Percentiles rank a stretch among this genome's conserved stretches.
phyloP scores from a whole-genome alignment of 2,888 invertebrate genomes.

The Agrilus mali region DNA sequence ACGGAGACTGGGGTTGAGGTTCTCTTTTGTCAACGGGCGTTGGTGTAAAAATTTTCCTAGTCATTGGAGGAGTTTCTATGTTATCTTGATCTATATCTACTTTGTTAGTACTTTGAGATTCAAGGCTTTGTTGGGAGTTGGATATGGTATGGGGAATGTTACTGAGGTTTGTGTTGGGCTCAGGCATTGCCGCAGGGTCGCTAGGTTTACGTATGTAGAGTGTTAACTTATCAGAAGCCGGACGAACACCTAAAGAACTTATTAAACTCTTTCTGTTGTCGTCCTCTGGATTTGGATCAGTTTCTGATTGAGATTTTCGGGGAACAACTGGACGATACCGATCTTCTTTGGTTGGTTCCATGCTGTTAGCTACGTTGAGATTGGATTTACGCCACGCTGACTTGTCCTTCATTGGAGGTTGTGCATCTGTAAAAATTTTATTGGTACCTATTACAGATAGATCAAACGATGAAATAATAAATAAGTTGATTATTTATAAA shows the following conservation, averaged over 20 bases:
- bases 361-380: slow-evolving; percentile 46
- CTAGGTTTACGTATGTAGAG: slow-evolving; percentile 44
- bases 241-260: slow-evolving; percentile 38
- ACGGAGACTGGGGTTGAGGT: slow-evolving; percentile 37
- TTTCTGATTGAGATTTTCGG: slow-evolving; percentile 21
- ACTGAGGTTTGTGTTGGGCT: slow-evolving; percentile 8
- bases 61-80: slow-evolving; percentile 79
- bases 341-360: slow-evolving; percentile 54
- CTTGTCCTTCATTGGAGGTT: slow-evolving; percentile 53
- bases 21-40: slow-evolving; percentile 44
- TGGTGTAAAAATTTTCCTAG: slow-evolving; percentile 53
- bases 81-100: slow-evolving; percentile 83
- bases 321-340: slow-evolving; percentile 43
- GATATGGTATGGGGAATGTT: slow-evolving; percentile 11
- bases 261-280: slow-evolving; percentile 41
- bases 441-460: no score
- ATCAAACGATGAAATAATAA: neutral
- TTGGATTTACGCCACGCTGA: slow-evolving; percentile 65
- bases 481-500: slow-evolving; percentile 21
- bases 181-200: slow-evolving; percentile 14
- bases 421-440: slow-evolving; percentile 17
- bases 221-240: slow-evolving; percentile 42
- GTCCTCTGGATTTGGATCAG: slow-evolving; percentile 33
- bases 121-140: slow-evolving; percentile 16
- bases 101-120: slow-evolving; percentile 41